Percentiles rank a stretch among this genome's conserved stretches.
These are phyloP conservation scores for Falco peregrinus DNA, from an alignment of 2,797 vertebrate species.

Conservation along the genomic window DNA sequence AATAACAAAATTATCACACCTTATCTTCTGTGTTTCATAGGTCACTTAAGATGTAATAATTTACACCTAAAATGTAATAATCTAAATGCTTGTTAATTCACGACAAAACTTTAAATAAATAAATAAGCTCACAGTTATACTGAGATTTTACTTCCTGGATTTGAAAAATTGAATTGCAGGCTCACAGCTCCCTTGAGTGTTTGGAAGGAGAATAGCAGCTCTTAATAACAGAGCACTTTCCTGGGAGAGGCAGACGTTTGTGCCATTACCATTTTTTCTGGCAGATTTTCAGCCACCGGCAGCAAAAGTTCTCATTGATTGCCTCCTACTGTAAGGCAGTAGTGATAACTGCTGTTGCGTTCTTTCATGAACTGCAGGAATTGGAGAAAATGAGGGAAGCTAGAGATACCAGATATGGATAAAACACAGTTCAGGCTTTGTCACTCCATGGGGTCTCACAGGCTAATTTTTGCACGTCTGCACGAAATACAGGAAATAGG, in stretches of 20 bases:
- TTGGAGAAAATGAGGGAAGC: background rate
- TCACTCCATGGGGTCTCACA: background rate
- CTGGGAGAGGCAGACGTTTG: background rate
- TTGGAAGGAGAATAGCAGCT: constrained; percentile 60
- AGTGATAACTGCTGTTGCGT: background rate
- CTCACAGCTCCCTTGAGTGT: constrained; percentile 71
- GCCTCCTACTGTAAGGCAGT: background rate
- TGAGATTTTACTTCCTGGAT: constrained; percentile 21
- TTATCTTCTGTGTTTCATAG: background rate
- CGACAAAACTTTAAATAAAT: background rate
- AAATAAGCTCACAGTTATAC: background rate
- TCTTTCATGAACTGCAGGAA: background rate
- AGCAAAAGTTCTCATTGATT: constrained; percentile 48
- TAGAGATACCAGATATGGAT: background rate
- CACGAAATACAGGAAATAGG: background rate
- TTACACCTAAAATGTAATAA: background rate
- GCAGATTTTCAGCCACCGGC: constrained; percentile 46
- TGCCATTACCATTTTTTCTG: constrained; percentile 24
- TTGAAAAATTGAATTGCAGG: constrained; percentile 47
- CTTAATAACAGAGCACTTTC: constrained; percentile 43
- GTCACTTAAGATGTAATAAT: background rate
- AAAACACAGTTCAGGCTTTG: background rate
- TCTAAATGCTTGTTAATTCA: background rate
- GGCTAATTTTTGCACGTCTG: background rate
- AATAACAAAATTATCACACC: background rate